Base-by-base conservation (phyloP, 1,140 invertebrate species). In the Rhynchophorus ferrugineus region DNA sequence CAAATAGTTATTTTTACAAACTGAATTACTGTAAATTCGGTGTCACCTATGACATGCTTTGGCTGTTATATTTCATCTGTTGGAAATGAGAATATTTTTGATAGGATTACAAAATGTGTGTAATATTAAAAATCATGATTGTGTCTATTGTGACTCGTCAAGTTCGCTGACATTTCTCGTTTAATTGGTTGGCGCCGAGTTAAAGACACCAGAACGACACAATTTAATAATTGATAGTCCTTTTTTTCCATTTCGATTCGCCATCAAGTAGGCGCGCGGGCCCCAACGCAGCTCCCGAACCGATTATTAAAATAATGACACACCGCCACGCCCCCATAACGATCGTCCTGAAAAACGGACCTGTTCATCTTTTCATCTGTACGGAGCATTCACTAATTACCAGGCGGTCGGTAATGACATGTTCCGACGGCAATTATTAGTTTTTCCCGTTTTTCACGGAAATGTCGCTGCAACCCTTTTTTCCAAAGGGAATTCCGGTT, bases 231-330 rank as follows among this genome's bases (percentile, higher is more conserved):
- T 57, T 52, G 37, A 56, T 19, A 9, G 36, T 19, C 46, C 44
- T 36, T 49, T 24, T 44, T 43, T 45, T 56, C 29, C 52, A 52
- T 49, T 54, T 59, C 50, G 47, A 56, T 56, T 50, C 35, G 22
- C 35, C 39, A 57, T 47, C 49, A 50, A 45, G 55, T 57, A 50
- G 47, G 55, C 42, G 56, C 54, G 38, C 14, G 38, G 19, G 19
- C 21, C 14, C 14, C 7, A 48, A n/a, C 48, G 33, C 9, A 39
- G 36, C 42, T 38, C 39, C 16, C 44, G 39, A 22, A 57, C 59
- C 56, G 57, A 59, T 54, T 53, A 59, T 61, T 61, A 61, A 59
- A 59, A 55, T 61, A 61, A 61, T 61, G 57, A 60, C 60, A 62
- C 56, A 52, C 52, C 41, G 34, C 53, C 51, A 50, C 54, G 49